Base-by-base conservation (phyloP, 2,113 vertebrate species). In the Osmerus mordax region DNA sequence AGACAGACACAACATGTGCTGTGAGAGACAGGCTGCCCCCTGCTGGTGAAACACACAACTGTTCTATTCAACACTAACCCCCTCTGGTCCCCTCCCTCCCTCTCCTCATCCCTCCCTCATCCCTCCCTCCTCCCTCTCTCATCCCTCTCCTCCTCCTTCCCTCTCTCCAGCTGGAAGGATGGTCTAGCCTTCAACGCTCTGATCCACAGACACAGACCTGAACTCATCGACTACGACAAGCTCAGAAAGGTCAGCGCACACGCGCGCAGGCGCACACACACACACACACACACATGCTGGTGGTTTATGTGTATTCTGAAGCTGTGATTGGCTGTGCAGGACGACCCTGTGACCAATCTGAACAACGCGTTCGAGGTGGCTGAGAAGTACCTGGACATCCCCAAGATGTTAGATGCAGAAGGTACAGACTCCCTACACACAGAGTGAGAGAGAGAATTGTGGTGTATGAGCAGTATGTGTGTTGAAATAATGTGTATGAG, bases 151-250 rank as follows among this genome's bases (percentile, higher is more conserved):
- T 29, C 67, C 0, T 15, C 11, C 19, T 11, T 5, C 25, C 6
- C 25, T 66, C 1, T 28, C 8, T 36, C 1, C 86, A 97, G 96
- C 92, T 98, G 97, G 97, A 98, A 98, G 73, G 96, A 98, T 0
- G 96, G 97, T 0, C 92, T 98, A 14, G 97, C 97, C 55, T 98
- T 98, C 90, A 98, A 98, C 0, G 96, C 96, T 51, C 87, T 98
- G 82, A 98, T 98, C 89, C 96, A 98, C 88, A 91, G 96, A 82
- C 96, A 98, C 90, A 86, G 96, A 29, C 96, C 97, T 0, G 97
- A 98, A 79, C 94, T 98, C 64, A 97, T 98, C 9, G 94, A 97
- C 52, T 98, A 98, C 1, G 95, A 98, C 80, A 97, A 95, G 65
- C 93, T 98, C 75, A 91, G 96, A 70, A 97, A 98, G 95, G 96